phyloP scores from a whole-genome alignment of 2,797 vertebrate species.

The Epinephelus awoara region DNA sequence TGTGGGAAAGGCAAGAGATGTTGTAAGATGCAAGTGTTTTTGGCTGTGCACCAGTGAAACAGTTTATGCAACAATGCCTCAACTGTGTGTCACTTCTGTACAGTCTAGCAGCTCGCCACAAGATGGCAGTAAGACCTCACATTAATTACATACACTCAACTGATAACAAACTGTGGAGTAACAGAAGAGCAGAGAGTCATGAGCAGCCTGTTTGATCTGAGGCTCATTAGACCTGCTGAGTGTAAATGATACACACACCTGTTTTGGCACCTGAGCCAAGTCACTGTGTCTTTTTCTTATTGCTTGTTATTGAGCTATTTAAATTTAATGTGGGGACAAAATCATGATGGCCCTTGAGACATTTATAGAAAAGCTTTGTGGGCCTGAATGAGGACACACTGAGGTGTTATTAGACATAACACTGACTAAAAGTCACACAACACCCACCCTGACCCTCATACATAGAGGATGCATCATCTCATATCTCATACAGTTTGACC shows the following conservation, averaged over 20 bases:
- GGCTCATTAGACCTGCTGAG: background rate
- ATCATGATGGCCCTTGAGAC: accelerated
- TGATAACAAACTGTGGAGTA: background rate
- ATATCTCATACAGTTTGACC: constrained; percentile 5
- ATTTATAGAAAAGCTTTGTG: background rate
- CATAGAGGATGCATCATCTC: constrained; percentile 42
- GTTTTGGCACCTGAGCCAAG: background rate
- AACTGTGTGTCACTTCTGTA: background rate
- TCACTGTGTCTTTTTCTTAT: background rate
- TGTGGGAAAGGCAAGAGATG: background rate
- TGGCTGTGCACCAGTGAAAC: constrained; percentile 6
- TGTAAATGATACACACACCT: background rate
- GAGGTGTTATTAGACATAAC: constrained; percentile 6
- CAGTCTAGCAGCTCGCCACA: constrained; percentile 32
- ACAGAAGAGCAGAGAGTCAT: background rate
- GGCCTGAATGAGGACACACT: background rate
- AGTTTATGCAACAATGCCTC: too few relatives aligned
- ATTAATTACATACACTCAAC: background rate
- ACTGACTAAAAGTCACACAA: background rate
- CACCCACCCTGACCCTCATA: constrained; percentile 37
- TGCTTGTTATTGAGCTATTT: background rate
- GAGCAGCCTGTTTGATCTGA: background rate
- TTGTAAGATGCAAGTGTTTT: background rate
- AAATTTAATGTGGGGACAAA: background rate
- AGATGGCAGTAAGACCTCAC: constrained; percentile 51